A percentile compares a stretch with the other conserved stretches of the same genome.
Conservation (phyloP, 2,888 invertebrate species). For the Charanyca ferruginea region DNA sequence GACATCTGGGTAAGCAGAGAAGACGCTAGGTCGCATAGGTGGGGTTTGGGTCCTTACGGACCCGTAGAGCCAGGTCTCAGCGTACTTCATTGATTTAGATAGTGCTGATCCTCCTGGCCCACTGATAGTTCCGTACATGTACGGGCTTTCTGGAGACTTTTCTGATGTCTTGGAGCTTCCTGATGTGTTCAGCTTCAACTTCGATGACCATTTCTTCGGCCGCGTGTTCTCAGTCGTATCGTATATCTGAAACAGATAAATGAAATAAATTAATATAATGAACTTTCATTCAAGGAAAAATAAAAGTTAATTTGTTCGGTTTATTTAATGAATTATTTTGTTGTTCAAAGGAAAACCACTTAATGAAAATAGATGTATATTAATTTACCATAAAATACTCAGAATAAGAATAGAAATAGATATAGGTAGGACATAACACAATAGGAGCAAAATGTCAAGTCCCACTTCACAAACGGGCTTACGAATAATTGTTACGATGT, state of each 20-base stretch:
- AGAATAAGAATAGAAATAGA: slow-evolving; percentile 39
- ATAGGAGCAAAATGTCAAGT: slow-evolving; percentile 32
- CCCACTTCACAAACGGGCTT: slow-evolving; percentile 25
- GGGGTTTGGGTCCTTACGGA: slow-evolving; percentile 92
- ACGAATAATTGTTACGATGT: slow-evolving; percentile 36
- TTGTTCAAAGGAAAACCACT: neutral
- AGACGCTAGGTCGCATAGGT: slow-evolving; percentile 87
- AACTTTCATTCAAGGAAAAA: neutral
- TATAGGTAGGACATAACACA: slow-evolving; percentile 36
- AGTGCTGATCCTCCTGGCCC: slow-evolving; percentile 93
- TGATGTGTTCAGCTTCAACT: slow-evolving; percentile 91
- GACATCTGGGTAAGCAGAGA: slow-evolving; percentile 87
- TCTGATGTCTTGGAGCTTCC: slow-evolving; percentile 87
- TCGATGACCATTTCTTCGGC: slow-evolving; percentile 94
- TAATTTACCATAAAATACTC: slow-evolving; percentile 17
- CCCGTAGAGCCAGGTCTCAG: slow-evolving; percentile 96
- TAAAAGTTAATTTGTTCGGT: neutral
- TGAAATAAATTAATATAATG: slow-evolving; percentile 3
- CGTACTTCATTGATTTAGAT: slow-evolving; percentile 96
- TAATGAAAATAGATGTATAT: slow-evolving; percentile 27
- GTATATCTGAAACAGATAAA: slow-evolving; percentile 86
- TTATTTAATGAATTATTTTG: neutral
- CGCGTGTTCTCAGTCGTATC: slow-evolving; percentile 90
- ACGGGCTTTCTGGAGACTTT: slow-evolving; percentile 87
- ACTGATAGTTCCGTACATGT: slow-evolving; percentile 88